phyloP scores from a whole-genome alignment of 2,888 invertebrate species.

The Cephus runcator region DNA sequence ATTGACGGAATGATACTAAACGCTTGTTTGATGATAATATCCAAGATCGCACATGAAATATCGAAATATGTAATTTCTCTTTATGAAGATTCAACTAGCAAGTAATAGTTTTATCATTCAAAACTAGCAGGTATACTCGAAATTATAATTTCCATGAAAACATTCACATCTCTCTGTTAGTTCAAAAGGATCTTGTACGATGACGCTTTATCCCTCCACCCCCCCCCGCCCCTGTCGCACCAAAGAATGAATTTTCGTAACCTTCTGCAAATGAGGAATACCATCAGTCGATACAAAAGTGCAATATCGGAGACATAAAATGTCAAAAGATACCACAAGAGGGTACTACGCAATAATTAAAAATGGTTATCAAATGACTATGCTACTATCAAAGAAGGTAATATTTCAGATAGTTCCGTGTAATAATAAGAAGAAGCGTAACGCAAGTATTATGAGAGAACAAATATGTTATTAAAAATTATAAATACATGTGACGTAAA shows the following conservation, averaged over 20 bases:
- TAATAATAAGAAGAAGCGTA: background rate
- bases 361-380: background rate
- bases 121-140: background rate
- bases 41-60: background rate
- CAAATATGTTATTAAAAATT: background rate
- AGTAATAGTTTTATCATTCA: background rate
- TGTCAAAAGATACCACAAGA: background rate
- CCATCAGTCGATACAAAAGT: background rate
- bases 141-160: background rate
- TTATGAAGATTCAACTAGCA: background rate
- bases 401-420: background rate
- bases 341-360: background rate
- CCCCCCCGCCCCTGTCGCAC: rapidly evolving
- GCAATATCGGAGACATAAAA: background rate
- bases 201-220: background rate
- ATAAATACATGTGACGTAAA: background rate
- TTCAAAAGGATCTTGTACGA: background rate
- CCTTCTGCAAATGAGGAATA: background rate
- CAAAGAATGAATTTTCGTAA: background rate
- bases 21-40: background rate
- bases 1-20: background rate
- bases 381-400: background rate
- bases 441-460: background rate
- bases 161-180: background rate
- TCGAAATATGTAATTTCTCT: background rate